Percentiles rank a stretch among this genome's conserved stretches.
phyloP scores from a whole-genome alignment of 2,113 vertebrate species.

The Otolemur garnettii region DNA sequence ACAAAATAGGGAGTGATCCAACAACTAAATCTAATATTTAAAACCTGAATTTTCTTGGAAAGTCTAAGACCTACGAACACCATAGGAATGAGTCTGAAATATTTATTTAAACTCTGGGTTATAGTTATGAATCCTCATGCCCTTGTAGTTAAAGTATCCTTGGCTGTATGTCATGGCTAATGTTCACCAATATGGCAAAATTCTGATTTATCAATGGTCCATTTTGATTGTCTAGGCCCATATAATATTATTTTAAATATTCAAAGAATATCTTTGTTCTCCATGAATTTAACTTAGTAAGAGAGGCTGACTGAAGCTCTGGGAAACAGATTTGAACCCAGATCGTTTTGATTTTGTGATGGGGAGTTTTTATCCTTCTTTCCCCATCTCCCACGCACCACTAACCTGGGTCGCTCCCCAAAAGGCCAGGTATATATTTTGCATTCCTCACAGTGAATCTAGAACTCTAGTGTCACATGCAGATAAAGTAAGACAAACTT shows the following conservation, averaged over 20 bases:
- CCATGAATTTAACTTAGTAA: not conserved
- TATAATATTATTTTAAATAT: slow-evolving; percentile 40
- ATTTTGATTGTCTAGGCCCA: slow-evolving; percentile 22
- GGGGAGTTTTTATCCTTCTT: not conserved
- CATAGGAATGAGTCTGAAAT: not conserved
- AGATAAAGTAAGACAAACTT: not conserved
- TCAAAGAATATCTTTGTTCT: slow-evolving; percentile 17
- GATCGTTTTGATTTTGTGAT: slow-evolving; percentile 48
- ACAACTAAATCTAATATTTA: slow-evolving; percentile 57
- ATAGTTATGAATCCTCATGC: slow-evolving; percentile 9
- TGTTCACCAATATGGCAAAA: slow-evolving; percentile 20
- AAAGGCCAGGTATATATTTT: slow-evolving; percentile 5
- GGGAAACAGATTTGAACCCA: not conserved
- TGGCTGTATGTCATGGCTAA: not conserved
- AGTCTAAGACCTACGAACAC: slow-evolving; percentile 28
- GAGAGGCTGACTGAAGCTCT: not conserved
- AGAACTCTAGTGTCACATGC: not conserved
- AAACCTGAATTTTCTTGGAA: slow-evolving; percentile 56
- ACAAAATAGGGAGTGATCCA: slow-evolving; percentile 49
- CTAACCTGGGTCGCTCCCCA: not conserved
- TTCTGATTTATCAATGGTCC: not conserved
- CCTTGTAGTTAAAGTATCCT: slow-evolving; percentile 4
- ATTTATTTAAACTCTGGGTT: slow-evolving; percentile 55
- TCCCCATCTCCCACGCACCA: not conserved
- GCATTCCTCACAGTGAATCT: not conserved